These are phyloP conservation scores for Oryzaephilus surinamensis DNA, from an alignment of 1,140 invertebrate genomes.

Conservation along the genomic window DNA sequence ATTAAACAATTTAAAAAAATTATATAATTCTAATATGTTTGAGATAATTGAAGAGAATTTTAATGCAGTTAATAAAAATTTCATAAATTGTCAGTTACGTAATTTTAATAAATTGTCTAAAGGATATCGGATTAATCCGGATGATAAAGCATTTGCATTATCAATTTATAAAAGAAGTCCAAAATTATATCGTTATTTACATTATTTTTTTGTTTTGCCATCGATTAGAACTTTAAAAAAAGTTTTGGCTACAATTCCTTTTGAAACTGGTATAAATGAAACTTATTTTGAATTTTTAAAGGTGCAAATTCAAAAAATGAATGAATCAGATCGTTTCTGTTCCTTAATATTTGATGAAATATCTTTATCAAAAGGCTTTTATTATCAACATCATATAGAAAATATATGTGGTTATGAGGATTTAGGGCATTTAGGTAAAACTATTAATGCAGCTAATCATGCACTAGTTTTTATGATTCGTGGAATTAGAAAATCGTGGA, in stretches of 20 bases:
- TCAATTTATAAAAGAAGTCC: slow-evolving; percentile 13
- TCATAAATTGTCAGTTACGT: slow-evolving; percentile 9
- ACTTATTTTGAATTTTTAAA: slow-evolving; percentile 1
- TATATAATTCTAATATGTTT: no score
- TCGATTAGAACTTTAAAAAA: slow-evolving; percentile 10
- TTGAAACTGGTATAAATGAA: slow-evolving; percentile 7
- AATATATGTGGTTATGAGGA: slow-evolving; percentile 28
- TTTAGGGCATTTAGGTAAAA: neutral
- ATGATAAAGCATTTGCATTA: slow-evolving; percentile 15
- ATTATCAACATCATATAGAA: slow-evolving; percentile 17
- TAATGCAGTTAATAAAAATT: neutral
- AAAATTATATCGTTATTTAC: slow-evolving; percentile 9
- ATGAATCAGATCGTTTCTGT: slow-evolving; percentile 3
- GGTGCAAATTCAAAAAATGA: slow-evolving; percentile 6
- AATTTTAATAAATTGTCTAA: slow-evolving; percentile 1
- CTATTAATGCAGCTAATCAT: neutral
- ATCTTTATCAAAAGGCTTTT: slow-evolving; percentile 2
- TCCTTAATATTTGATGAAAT: slow-evolving; percentile 10
- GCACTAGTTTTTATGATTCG: slow-evolving; percentile 1
- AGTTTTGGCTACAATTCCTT: slow-evolving; percentile 9
- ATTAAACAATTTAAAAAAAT: neutral
- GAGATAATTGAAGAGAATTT: no score
- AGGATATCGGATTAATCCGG: slow-evolving; percentile 4
- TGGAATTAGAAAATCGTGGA: neutral
- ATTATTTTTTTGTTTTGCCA: slow-evolving; percentile 11